Conservation (phyloP, 2,113 vertebrate genomes). For the Probosciger aterrimus region DNA sequence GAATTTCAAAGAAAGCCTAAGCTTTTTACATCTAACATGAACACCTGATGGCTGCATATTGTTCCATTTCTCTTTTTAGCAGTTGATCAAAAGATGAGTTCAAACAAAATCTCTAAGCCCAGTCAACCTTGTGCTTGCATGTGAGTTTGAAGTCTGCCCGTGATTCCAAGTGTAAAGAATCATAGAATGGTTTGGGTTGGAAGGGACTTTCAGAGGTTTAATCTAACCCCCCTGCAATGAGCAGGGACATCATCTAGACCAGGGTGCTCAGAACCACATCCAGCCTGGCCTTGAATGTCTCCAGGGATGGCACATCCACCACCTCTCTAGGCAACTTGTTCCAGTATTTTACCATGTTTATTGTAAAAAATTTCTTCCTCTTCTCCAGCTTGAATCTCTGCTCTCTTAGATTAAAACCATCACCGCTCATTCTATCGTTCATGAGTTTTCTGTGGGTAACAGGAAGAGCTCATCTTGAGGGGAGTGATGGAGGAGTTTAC, state of each 20-base stretch:
- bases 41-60: not conserved
- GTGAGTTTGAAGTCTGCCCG: not conserved
- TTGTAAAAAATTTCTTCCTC: not conserved
- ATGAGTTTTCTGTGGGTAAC: not conserved
- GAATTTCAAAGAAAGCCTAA: not conserved
- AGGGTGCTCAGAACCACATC: not conserved
- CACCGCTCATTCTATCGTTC: not conserved
- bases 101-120: not conserved
- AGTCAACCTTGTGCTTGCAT: not conserved
- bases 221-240: not conserved
- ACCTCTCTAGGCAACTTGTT: not conserved
- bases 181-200: not conserved
- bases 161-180: not conserved
- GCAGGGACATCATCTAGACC: not conserved
- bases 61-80: not conserved
- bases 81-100: not conserved
- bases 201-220: not conserved
- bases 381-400: not conserved
- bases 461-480: not conserved
- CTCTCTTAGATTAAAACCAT: not conserved
- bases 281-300: not conserved
- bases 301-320: not conserved
- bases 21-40: not conserved
- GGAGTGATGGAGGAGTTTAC: not conserved
- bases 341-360: not conserved